These are phyloP conservation scores for Aphelocoma californica DNA, from an alignment of 2,797 vertebrate species.

Conservation along the genomic window DNA sequence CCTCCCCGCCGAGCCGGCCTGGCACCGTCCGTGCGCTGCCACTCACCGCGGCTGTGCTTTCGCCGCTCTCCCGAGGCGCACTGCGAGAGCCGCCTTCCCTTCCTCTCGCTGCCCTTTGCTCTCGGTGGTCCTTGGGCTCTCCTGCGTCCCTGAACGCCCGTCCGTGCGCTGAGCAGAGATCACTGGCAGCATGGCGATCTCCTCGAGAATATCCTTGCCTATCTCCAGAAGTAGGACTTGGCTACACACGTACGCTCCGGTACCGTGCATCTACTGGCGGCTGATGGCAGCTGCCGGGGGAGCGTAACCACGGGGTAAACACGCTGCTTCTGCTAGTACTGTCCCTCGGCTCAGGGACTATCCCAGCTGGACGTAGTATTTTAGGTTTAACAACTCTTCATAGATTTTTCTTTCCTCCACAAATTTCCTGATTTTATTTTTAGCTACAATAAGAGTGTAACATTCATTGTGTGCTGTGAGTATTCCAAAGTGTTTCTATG, in stretches of 20 bases:
- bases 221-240: neutral
- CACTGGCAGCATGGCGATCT: neutral
- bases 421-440: neutral
- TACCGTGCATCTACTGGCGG: neutral
- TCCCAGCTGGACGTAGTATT: neutral
- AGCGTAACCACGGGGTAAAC: neutral
- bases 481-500: neutral
- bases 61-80: neutral
- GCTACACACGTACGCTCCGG: neutral
- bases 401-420: accelerated
- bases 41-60: neutral
- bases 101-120: neutral
- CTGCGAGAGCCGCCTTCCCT: neutral
- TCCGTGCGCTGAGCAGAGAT: neutral
- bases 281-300: neutral
- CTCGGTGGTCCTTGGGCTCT: neutral
- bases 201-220: neutral
- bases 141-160: neutral
- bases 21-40: neutral
- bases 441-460: neutral
- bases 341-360: neutral
- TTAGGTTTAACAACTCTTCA: neutral
- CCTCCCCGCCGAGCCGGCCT: neutral
- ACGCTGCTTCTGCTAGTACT: neutral
- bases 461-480: neutral